These are phyloP conservation scores for Phalanger gymnotis DNA, from an alignment of 2,797 vertebrate genomes.

Conservation along the genomic window DNA sequence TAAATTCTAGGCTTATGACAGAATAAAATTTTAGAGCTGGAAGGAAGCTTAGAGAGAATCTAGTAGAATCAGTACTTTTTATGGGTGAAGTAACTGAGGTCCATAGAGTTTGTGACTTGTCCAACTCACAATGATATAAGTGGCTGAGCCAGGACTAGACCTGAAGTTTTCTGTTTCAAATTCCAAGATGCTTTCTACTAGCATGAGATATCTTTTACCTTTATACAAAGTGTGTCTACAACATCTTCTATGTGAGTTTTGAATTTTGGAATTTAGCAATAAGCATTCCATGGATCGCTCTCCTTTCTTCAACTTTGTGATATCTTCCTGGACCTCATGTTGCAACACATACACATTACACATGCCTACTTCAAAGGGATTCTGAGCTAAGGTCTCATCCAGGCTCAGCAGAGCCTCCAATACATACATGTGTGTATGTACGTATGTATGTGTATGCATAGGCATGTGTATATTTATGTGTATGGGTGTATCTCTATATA, in stretches of 20 bases:
- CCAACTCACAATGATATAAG: not conserved
- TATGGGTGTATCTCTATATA: not conserved
- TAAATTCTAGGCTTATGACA: not conserved
- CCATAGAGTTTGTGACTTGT: not conserved
- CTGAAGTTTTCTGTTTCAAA: not conserved
- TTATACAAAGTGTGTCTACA: not conserved
- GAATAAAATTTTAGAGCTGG: not conserved
- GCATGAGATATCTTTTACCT: not conserved
- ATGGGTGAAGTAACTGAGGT: not conserved
- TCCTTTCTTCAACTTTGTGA: not conserved
- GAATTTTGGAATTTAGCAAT: not conserved
- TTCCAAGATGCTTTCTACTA: not conserved
- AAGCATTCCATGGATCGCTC: not conserved
- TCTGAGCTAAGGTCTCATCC: not conserved
- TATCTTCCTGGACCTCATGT: not conserved
- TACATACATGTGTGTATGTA: not conserved
- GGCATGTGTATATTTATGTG: not conserved
- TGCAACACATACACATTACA: constrained; percentile 15
- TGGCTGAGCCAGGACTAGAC: not conserved
- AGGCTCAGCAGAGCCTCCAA: constrained; percentile 1
- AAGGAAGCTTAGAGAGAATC: not conserved
- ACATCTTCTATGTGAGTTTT: not conserved
- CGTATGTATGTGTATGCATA: too few species aligned
- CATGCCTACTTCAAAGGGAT: constrained; percentile 16
- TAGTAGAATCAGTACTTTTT: not conserved